phyloP scores from a whole-genome alignment of 2,797 vertebrate genomes.

The Poeciliopsis paucimaculata region DNA sequence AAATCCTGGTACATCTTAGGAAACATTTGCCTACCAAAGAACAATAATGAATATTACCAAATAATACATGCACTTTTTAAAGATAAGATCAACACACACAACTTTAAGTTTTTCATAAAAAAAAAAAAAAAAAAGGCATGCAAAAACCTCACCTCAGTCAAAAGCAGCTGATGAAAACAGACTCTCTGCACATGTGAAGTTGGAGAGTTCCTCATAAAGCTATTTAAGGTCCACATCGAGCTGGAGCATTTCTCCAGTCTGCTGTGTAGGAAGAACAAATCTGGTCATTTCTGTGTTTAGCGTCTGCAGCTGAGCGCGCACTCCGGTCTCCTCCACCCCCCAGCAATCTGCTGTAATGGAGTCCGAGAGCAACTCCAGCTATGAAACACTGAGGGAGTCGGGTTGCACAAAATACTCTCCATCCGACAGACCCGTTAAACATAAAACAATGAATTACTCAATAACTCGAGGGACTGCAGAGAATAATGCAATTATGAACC shows the following conservation, averaged over 20 bases:
- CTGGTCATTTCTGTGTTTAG: slow-evolving; percentile 40
- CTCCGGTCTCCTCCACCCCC: slow-evolving; percentile 54
- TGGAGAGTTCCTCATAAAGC: slow-evolving; percentile 19
- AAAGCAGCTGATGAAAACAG: slow-evolving; percentile 8
- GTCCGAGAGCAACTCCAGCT: slow-evolving; percentile 34
- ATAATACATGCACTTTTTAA: not conserved
- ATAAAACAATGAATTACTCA: slow-evolving; percentile 9
- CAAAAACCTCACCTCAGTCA: slow-evolving; percentile 32
- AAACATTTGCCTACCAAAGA: no score
- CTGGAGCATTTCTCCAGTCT: slow-evolving; percentile 30
- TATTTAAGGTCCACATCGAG: slow-evolving; percentile 33
- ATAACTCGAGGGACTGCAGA: not conserved
- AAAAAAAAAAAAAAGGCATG: not conserved
- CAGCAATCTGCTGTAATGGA: slow-evolving; percentile 49
- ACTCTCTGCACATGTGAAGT: slow-evolving; percentile 1
- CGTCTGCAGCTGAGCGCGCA: slow-evolving; percentile 39
- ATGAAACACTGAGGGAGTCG: slow-evolving; percentile 14
- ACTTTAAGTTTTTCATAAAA: not conserved
- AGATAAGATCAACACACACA: not conserved
- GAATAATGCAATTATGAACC: slow-evolving; percentile 6
- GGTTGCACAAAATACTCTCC: slow-evolving; percentile 23
- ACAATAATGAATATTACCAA: not conserved
- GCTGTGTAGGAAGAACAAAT: slow-evolving; percentile 48
- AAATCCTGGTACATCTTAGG: not conserved
- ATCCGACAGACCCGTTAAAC: slow-evolving; percentile 6